These are phyloP conservation scores for Metellina segmentata DNA, from an alignment of 2,888 invertebrate genomes.

Conservation along the genomic window DNA sequence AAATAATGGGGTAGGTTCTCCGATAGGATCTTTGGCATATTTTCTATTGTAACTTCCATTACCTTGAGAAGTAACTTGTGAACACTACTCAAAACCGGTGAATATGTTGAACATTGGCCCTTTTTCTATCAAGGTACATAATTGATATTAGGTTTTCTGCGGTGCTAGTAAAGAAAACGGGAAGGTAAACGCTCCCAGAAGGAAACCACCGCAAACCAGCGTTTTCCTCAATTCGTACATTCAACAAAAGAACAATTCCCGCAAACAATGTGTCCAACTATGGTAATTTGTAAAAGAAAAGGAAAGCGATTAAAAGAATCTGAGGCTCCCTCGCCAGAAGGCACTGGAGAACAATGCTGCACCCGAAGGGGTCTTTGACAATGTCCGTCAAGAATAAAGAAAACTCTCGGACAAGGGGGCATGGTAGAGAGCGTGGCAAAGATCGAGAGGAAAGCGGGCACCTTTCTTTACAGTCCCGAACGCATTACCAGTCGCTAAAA, in stretches of 20 bases:
- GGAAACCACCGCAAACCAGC: background rate
- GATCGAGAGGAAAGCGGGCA: background rate
- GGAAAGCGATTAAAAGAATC: background rate
- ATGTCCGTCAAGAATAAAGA: no score
- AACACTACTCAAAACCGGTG: no score
- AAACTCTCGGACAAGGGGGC: constrained; percentile 2
- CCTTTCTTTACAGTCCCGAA: background rate
- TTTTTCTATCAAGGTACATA: no score
- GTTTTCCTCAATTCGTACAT: background rate
- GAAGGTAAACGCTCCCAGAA: background rate
- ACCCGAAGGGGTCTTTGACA: background rate
- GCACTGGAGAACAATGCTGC: background rate
- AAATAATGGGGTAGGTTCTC: no score
- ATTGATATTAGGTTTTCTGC: no score
- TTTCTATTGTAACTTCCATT: no score
- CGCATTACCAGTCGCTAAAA: constrained; percentile 14
- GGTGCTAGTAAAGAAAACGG: background rate
- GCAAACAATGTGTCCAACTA: background rate
- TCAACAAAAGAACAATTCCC: background rate
- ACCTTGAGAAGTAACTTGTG: no score
- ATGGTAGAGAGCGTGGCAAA: constrained; percentile 14
- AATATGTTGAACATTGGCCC: no score
- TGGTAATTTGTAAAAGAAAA: background rate
- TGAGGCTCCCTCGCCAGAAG: background rate
- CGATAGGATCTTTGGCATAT: no score